Conservation (phyloP, 2,888 invertebrate species). For the Stenodera caucasica region DNA sequence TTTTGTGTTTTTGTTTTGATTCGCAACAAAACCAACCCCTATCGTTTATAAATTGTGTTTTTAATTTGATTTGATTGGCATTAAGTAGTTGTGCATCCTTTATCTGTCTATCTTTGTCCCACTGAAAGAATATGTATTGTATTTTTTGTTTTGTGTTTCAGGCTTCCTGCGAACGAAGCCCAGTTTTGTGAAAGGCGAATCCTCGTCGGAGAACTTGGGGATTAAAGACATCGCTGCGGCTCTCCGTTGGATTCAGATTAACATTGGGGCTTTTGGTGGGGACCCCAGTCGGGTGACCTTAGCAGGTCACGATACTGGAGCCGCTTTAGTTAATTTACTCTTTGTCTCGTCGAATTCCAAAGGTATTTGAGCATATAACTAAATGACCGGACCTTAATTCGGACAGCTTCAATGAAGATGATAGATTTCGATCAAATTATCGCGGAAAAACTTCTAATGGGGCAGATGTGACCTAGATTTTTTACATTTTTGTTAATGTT, state of each 20-base stretch:
- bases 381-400: background rate
- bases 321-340: constrained; percentile 80
- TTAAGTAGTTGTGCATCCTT: no score
- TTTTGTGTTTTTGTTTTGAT: no score
- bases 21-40: no score
- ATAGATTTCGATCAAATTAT: no score
- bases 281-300: constrained; percentile 80
- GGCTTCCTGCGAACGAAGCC: constrained; percentile 62
- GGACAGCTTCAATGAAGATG: background rate
- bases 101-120: no score
- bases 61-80: no score
- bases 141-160: constrained; percentile 45
- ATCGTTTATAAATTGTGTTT: no score
- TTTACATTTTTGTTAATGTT: background rate
- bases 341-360: constrained; percentile 79
- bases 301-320: constrained; percentile 85
- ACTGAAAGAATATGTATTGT: no score
- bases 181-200: constrained; percentile 47
- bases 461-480: no score
- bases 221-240: constrained; percentile 81
- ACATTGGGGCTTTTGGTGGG: constrained; percentile 87
- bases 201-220: constrained; percentile 69
- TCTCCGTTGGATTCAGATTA: constrained; percentile 80
- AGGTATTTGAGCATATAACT: constrained; percentile 56
- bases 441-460: no score